Percentiles rank a stretch among this genome's conserved stretches.
These are phyloP conservation scores for Phalacrocorax aristotelis DNA, from an alignment of 2,113 vertebrate genomes.

Conservation along the genomic window DNA sequence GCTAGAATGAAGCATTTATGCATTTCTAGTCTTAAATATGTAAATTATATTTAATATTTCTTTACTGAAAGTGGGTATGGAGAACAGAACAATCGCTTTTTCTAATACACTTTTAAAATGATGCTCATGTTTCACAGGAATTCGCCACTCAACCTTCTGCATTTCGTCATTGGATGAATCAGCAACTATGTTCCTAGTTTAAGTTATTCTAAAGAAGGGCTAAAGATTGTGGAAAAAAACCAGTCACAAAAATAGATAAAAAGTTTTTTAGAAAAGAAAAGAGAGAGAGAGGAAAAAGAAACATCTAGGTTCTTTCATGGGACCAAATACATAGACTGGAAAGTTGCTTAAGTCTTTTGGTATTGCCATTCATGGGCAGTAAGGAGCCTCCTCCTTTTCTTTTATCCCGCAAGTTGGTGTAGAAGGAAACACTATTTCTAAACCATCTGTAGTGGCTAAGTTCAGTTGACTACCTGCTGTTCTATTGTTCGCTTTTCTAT, in stretches of 20 bases:
- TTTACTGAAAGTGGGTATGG: background rate
- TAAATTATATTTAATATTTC: background rate
- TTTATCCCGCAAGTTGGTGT: constrained; percentile 77
- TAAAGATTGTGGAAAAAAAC: constrained; percentile 66
- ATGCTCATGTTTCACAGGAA: constrained; percentile 14
- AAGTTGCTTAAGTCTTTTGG: constrained; percentile 79
- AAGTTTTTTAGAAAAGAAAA: constrained; percentile 52
- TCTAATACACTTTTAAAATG: constrained; percentile 30
- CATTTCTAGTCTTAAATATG: background rate
- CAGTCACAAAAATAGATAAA: constrained; percentile 65
- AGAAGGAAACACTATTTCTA: constrained; percentile 83
- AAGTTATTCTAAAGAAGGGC: constrained; percentile 63
- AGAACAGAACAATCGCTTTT: constrained; percentile 14
- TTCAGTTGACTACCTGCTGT: constrained; percentile 81
- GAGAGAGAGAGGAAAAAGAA: constrained; percentile 69
- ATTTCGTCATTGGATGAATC: constrained; percentile 40
- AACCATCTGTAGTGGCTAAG: constrained; percentile 84
- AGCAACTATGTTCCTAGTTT: constrained; percentile 53
- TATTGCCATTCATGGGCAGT: constrained; percentile 75
- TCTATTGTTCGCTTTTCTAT: constrained; percentile 78
- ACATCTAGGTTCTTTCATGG: constrained; percentile 71
- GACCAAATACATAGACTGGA: constrained; percentile 69
- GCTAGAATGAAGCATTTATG: background rate
- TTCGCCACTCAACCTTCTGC: constrained; percentile 53
- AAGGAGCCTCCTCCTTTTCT: constrained; percentile 78